Evolutionary conservation across 2,888 invertebrate genomes (phyloP).

Genomic region (Apocheima hispidaria): DNA sequence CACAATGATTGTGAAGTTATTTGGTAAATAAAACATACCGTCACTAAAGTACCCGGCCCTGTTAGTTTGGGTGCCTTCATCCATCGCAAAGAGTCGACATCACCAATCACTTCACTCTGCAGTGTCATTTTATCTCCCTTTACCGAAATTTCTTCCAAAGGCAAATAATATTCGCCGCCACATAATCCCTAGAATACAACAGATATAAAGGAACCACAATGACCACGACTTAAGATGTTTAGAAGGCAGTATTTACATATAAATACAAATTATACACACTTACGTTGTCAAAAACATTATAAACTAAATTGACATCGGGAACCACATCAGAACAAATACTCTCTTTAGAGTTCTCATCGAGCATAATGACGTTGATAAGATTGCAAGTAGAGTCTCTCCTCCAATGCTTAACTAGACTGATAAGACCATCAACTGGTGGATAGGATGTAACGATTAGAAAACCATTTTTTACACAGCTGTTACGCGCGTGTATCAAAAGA

Average conservation of each 20-base stretch:
- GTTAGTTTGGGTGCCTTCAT: conserved; percentile 45
- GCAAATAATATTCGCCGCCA: conserved; percentile 53
- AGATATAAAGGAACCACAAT: background rate
- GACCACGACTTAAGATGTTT: background rate
- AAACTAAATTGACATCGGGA: conserved; percentile 42
- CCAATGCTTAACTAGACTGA: conserved; percentile 49
- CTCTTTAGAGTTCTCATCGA: conserved; percentile 33
- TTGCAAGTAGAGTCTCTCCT: conserved; percentile 44
- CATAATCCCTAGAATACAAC: conserved; percentile 43
- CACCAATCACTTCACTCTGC: conserved; percentile 47
- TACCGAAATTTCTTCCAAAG: background rate
- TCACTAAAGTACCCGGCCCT: conserved; percentile 44
- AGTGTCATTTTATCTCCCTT: background rate
- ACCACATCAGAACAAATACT: conserved; percentile 24
- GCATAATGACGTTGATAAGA: conserved; percentile 44
- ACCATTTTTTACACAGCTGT: conserved; percentile 37
- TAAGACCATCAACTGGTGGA: conserved; percentile 48
- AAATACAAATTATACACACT: conserved; percentile 22
- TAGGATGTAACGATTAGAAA: conserved; percentile 48
- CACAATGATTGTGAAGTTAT: too few relatives aligned
- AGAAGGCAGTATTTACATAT: background rate
- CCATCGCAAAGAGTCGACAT: conserved; percentile 59
- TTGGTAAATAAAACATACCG: background rate
- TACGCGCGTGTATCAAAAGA: conserved; percentile 40
- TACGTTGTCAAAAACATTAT: conserved; percentile 46